Conservation (phyloP, 2,888 invertebrate genomes). For the Drosophila neonasuta region DNA sequence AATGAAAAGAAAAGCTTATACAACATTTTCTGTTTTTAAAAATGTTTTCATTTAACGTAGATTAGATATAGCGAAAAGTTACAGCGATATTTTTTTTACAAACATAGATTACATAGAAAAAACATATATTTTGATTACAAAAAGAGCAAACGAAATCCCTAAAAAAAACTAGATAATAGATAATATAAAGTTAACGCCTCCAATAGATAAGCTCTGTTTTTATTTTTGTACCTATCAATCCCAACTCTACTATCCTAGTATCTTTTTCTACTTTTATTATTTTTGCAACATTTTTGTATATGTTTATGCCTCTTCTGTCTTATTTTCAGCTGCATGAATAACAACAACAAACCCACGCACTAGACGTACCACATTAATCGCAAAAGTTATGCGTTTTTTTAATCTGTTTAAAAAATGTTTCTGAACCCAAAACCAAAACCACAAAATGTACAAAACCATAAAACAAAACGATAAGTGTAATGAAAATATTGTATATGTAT, state of each 20-base stretch:
- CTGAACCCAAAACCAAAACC: constrained; percentile 53
- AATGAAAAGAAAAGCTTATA: constrained; percentile 1
- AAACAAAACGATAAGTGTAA: constrained; percentile 19
- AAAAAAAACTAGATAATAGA: constrained; percentile 19
- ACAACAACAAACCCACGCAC: constrained; percentile 80
- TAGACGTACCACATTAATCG: constrained; percentile 80
- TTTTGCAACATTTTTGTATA: constrained; percentile 44
- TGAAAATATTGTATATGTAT: constrained; percentile 23
- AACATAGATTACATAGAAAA: constrained; percentile 32
- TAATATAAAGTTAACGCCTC: constrained; percentile 1
- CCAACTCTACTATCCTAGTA: neutral
- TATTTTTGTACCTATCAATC: constrained; percentile 5
- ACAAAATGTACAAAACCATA: constrained; percentile 34
- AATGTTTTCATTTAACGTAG: constrained; percentile 34
- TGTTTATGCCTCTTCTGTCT: constrained; percentile 65
- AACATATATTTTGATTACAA: constrained; percentile 33
- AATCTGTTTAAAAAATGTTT: constrained; percentile 81
- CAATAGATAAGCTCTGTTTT: constrained; percentile 1
- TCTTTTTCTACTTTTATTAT: constrained; percentile 14
- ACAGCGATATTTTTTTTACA: constrained; percentile 49
- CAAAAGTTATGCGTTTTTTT: constrained; percentile 79
- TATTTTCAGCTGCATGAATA: constrained; percentile 82
- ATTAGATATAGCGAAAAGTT: constrained; percentile 17
- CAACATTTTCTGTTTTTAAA: constrained; percentile 18
- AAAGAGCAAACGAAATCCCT: constrained; percentile 12